Evolutionary conservation across 2,888 invertebrate genomes (phyloP).

Genomic region (Pocota personata): DNA sequence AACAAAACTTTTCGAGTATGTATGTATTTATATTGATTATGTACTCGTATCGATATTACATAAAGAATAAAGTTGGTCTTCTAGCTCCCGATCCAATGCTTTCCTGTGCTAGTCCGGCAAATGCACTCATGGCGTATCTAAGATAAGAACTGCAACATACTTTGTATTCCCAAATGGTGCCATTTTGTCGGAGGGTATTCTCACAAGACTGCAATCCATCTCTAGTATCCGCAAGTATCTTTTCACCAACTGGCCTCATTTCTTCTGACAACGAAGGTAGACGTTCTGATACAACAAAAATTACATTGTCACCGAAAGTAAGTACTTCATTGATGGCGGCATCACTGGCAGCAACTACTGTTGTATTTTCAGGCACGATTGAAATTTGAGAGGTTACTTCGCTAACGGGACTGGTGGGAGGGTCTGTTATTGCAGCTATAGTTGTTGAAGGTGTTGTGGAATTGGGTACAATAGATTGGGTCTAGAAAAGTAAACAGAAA

Average conservation of each 20-base stretch:
- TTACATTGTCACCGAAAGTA: constrained; percentile 29
- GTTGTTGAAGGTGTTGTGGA: too few relatives aligned
- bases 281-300: constrained; percentile 30
- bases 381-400: background rate
- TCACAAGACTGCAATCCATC: constrained; percentile 37
- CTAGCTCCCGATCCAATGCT: constrained; percentile 12
- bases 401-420: background rate
- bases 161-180: constrained; percentile 53
- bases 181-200: constrained; percentile 14
- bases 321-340: constrained; percentile 17
- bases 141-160: constrained; percentile 49
- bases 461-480: background rate
- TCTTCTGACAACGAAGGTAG: constrained; percentile 4
- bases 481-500: background rate
- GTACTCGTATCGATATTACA: too few relatives aligned
- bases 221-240: constrained; percentile 31
- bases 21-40: too few relatives aligned
- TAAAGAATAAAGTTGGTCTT: background rate
- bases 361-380: background rate
- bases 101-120: constrained; percentile 9
- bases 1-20: too few relatives aligned
- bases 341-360: background rate
- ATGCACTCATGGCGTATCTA: constrained; percentile 24
- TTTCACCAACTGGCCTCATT: constrained; percentile 24
- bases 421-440: background rate